These are phyloP conservation scores for Pangasianodon hypophthalmus DNA, from an alignment of 2,113 vertebrate species.

Conservation along the genomic window DNA sequence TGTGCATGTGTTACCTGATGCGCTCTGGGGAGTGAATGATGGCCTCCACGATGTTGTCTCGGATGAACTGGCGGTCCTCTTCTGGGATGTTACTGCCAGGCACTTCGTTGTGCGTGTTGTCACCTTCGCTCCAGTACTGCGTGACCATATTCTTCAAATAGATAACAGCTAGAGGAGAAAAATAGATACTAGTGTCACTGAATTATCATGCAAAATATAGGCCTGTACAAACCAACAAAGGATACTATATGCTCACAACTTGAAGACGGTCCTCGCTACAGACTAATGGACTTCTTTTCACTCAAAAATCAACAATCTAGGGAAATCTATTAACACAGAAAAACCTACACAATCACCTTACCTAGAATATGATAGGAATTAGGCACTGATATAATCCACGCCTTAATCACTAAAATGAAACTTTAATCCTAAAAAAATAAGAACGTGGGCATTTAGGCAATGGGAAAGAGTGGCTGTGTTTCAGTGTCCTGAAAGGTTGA, in stretches of 20 bases:
- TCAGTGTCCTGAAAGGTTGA: slow-evolving; percentile 2
- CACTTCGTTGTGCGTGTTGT: slow-evolving; percentile 80
- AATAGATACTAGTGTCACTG: not conserved
- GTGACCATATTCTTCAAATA: slow-evolving; percentile 99
- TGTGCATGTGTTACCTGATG: slow-evolving; percentile 82
- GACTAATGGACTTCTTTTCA: not conserved
- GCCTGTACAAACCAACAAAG: not conserved
- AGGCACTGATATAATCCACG: not conserved
- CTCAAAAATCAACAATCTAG: not conserved
- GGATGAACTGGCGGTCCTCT: slow-evolving; percentile 92
- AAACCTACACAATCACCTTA: not conserved
- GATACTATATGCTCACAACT: not conserved
- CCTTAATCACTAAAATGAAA: not conserved
- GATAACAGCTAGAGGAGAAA: slow-evolving; percentile 85
- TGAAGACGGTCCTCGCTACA: not conserved
- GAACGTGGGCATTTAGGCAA: not conserved
- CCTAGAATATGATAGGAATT: too few species aligned
- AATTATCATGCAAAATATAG: not conserved
- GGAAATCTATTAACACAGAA: not conserved
- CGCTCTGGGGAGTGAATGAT: slow-evolving; percentile 98
- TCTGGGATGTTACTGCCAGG: slow-evolving; percentile 92
- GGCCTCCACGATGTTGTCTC: slow-evolving; percentile 97
- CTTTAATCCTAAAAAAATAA: not conserved
- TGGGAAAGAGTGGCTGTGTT: not conserved
- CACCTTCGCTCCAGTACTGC: slow-evolving; percentile 95